Evolutionary conservation across 37 sponge, comb jelly and placozoan genomes (phyloP).

Genomic region (Ephydatia muelleri): DNA sequence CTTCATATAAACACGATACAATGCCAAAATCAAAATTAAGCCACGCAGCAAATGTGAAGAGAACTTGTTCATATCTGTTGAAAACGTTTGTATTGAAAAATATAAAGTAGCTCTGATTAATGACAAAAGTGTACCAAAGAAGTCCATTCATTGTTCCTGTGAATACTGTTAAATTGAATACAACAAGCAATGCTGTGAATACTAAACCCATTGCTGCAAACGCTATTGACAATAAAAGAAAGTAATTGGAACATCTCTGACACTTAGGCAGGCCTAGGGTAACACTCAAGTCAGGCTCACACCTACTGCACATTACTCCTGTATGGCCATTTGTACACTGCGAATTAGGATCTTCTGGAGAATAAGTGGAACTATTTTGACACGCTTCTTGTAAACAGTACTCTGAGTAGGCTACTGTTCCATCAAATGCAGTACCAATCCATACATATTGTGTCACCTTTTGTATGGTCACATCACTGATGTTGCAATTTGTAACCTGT

Average conservation of each 20-base stretch:
- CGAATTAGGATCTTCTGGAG: neutral
- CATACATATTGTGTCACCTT: neutral
- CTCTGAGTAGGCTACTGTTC: neutral
- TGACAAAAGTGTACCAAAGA: neutral
- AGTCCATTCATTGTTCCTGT: neutral
- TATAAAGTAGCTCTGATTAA: neutral
- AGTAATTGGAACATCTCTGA: neutral
- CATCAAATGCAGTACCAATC: neutral
- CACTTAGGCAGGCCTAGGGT: neutral
- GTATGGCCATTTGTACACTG: neutral
- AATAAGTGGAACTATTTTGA: neutral
- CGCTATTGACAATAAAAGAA: neutral
- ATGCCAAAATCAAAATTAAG: conserved; percentile 29
- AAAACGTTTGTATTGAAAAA: neutral
- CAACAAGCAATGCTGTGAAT: neutral
- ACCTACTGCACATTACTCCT: neutral
- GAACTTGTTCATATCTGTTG: neutral
- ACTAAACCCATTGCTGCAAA: neutral
- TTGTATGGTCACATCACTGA: neutral
- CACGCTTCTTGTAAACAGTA: neutral
- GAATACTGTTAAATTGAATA: neutral
- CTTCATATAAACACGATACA: conserved; percentile 9
- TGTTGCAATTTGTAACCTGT: neutral
- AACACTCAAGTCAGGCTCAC: neutral
- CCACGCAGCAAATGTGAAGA: conserved; percentile 4